Base-by-base conservation (phyloP, 2,888 invertebrate genomes). In the Pheosia tremula region DNA sequence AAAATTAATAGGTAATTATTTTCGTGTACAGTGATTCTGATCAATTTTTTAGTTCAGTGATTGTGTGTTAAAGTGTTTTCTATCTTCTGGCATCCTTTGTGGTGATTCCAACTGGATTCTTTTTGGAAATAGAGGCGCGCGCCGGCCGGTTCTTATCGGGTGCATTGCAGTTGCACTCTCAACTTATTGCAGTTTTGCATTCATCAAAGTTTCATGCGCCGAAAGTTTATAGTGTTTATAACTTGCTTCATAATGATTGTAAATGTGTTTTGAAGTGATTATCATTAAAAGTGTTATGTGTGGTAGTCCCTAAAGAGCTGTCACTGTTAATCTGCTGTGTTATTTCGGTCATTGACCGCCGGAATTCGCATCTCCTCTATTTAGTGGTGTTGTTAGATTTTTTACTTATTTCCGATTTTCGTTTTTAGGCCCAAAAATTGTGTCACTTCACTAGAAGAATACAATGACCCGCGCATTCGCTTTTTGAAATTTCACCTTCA, bases 1-100 rank as follows among this genome's bases (percentile, higher is more conserved):
- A 93, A 94, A 94, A 94, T 94, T 94, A 90, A 92, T 94, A 94
- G 94, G 94, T 94, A 94, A 94, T 93, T 92, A 93, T 94, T 90
- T 89, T 87, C 85, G 89, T 88, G 89, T 86, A 86, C 88, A 91
- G 91, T 93, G 91, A 80, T 86, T 81, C 77, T 82, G 81, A 81
- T 84, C 79, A 75, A 79, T 82, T 83, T 86, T 82, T 80, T 82
- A 69, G 72, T 80, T 75, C 80, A 88, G 91, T 92, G 91, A 80
- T 84, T 82, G 81, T 88, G 91, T 87, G 84, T 78, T 80, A 79
- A 82, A 87, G 92, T 91, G 91, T 79, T 85, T 84, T 82, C 66
- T 77, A 82, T 76, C 77, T 82, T 84, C 77, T 83, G 78, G 68
- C 74, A 82, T 83, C 77, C 74, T 80, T 77, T 84, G 83, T 84